Evolutionary conservation across 1,140 invertebrate genomes (phyloP), one percentile per base, ranked within the genome.

Genomic region (Tribolium castaneum): DNA sequence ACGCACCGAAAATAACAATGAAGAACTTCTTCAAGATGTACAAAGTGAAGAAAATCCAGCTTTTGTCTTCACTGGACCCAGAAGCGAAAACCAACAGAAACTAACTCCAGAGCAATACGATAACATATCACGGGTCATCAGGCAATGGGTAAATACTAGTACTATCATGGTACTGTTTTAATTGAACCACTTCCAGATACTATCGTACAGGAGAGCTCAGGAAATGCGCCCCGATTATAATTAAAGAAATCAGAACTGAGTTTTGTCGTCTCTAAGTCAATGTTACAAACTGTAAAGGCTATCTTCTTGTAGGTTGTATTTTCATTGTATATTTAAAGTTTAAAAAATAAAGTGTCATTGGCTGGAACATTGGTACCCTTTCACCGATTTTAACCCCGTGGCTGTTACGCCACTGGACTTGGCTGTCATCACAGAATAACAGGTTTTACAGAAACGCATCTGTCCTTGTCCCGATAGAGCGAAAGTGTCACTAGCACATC

Each of bases 131-230:
- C 75, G 75, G 34, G 39, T 80, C 62, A 73, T 82, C 12, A 75
- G 74, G 59, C 80, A 79, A 82, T 82, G 81, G 81, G 81, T 82
- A 59, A 76, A 34, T 70, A 71, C 6, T 22, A 79, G 71, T 56
- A 70, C 75, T 6, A 76, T 59, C 72, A 25, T 71, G 6, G 75
- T 78, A 30, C 35, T 30, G 51, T 19, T 56, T 35, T 19, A 70
- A 14, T 34, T 75, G 75, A 3, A 9, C 30, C 54, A 7, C 13
- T 77, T 80, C 9, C 49, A 80, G 78, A 52, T 80, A 10, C 70
- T 66, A 56, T 77, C 70, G 0, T 77, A 76, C 59, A 73, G 75
- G 13, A 77, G 59, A 52, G 70, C 39, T 70, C 75, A 80, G 52
- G 75, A 71, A 52, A 19, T 74, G 35, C 75, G 34, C 51, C 12